Conservation (phyloP, 2,888 invertebrate species). For the Allacma fusca region DNA sequence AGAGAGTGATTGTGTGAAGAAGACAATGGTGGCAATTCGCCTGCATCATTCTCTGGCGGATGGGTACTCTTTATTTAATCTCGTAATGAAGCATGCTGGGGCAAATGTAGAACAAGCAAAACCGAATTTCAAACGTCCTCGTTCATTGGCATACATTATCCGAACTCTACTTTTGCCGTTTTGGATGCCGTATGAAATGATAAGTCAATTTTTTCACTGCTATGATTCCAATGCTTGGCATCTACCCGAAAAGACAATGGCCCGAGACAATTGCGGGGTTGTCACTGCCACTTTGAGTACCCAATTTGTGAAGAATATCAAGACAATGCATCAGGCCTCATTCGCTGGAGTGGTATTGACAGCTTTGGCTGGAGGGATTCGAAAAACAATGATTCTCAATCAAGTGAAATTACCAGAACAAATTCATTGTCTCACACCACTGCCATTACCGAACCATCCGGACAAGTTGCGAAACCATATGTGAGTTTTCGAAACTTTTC, state of each 20-base stretch:
- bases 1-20: not conserved
- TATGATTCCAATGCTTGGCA: slow-evolving; percentile 27
- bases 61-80: slow-evolving; percentile 30
- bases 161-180: slow-evolving; percentile 20
- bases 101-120: slow-evolving; percentile 14
- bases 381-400: slow-evolving; percentile 26
- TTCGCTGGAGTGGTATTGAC: slow-evolving; percentile 24
- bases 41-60: slow-evolving; percentile 24
- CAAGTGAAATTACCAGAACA: not conserved
- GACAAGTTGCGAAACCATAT: slow-evolving; percentile 31
- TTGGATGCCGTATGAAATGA: slow-evolving; percentile 23
- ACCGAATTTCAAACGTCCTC: not conserved
- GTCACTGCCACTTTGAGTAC: not conserved
- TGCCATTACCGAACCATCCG: slow-evolving; percentile 24
- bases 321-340: not conserved
- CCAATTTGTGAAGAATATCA: slow-evolving; percentile 21
- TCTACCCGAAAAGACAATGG: slow-evolving; percentile 18
- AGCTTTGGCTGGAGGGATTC: slow-evolving; percentile 31
- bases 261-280: slow-evolving; percentile 13
- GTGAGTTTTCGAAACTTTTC: not conserved
- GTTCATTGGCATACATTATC: not conserved
- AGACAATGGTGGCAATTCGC: not conserved
- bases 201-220: slow-evolving; percentile 13
- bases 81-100: slow-evolving; percentile 21
- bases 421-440: slow-evolving; percentile 25